Percentiles rank a stretch among this genome's conserved stretches.
Evolutionary conservation across 1,140 invertebrate species (phyloP).

Genomic region (Caenorhabditis latens): DNA sequence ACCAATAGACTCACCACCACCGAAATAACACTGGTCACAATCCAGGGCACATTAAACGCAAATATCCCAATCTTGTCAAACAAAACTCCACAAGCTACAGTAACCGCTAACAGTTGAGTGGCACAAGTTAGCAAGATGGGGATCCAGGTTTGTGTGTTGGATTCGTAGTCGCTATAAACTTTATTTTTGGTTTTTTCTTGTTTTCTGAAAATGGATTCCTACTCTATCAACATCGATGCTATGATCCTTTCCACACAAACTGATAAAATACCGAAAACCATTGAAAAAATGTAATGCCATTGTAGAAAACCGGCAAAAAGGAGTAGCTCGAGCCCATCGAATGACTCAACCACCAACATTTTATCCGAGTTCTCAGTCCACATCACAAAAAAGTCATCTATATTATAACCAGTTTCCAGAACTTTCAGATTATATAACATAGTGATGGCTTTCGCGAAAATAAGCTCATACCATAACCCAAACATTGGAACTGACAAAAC

Average conservation of each 20-base stretch:
- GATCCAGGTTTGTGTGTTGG: neutral
- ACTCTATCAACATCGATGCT: neutral
- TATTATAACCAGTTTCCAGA: neutral
- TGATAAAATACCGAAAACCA: neutral
- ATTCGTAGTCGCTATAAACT: neutral
- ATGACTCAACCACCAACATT: neutral
- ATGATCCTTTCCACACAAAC: neutral
- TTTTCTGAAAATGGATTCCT: neutral
- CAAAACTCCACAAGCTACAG: neutral
- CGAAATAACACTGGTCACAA: neutral
- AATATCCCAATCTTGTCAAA: too few species aligned
- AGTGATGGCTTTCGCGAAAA: neutral
- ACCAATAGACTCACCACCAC: too few species aligned
- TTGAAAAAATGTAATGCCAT: slow-evolving; percentile 5
- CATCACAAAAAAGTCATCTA: neutral
- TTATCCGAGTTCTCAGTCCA: neutral
- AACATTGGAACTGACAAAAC: slow-evolving; percentile 4
- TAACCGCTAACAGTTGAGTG: neutral
- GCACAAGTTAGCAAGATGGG: neutral
- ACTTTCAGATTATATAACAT: neutral
- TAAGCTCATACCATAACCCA: neutral
- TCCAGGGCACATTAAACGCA: neutral
- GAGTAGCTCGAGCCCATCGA: neutral
- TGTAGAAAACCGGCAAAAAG: neutral
- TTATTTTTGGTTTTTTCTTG: neutral